phyloP scores from a whole-genome alignment of 2,888 invertebrate genomes.

The Macaria notata region DNA sequence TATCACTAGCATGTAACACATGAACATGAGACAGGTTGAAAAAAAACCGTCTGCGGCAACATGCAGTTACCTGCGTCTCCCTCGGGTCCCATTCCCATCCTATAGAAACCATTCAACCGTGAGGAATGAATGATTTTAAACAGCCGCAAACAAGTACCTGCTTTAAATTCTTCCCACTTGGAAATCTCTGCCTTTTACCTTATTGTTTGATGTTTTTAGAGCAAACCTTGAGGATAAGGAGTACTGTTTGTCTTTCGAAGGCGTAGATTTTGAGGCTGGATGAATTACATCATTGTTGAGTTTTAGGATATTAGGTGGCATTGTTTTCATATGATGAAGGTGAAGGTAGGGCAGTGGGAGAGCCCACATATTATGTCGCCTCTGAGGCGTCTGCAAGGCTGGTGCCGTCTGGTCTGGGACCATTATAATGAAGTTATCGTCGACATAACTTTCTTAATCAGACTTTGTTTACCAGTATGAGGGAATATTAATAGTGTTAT shows the following conservation, averaged over 20 bases:
- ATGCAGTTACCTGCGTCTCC: constrained; percentile 58
- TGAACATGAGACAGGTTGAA: constrained; percentile 49
- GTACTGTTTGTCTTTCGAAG: constrained; percentile 22
- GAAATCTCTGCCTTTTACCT: constrained; percentile 39
- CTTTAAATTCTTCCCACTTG: constrained; percentile 54
- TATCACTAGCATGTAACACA: constrained; percentile 34
- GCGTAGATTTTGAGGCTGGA: constrained; percentile 9
- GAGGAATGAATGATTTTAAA: constrained; percentile 69
- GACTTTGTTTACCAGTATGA: background rate
- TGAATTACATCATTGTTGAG: background rate
- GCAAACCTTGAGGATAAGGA: constrained; percentile 21
- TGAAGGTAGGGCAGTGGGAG: constrained; percentile 30
- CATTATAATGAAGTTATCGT: constrained; percentile 12
- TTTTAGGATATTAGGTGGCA: constrained; percentile 5
- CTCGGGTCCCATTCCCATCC: constrained; percentile 54
- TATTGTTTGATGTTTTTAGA: constrained; percentile 33
- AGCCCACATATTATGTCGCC: constrained; percentile 22
- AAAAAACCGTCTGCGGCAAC: constrained; percentile 51
- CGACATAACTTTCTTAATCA: constrained; percentile 10
- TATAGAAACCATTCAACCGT: constrained; percentile 65
- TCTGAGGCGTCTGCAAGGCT: constrained; percentile 27
- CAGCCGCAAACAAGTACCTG: constrained; percentile 58
- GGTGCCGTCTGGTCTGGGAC: constrained; percentile 22
- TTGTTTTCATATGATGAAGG: constrained; percentile 14
- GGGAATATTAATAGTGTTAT: background rate